Base-by-base conservation (phyloP, 2,113 vertebrate species). In the Phainopepla nitens region DNA sequence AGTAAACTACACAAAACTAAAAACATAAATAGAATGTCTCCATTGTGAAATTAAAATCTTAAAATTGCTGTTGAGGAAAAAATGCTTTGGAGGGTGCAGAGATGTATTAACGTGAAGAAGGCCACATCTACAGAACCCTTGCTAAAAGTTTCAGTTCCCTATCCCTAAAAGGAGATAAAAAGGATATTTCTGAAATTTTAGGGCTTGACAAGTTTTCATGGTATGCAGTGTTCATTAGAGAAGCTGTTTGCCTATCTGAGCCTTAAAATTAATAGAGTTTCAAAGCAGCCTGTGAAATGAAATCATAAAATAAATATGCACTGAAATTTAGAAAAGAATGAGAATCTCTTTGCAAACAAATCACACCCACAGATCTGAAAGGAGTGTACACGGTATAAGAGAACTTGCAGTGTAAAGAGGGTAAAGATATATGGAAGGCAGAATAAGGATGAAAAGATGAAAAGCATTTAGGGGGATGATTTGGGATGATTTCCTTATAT, bases 1-100 rank as follows among this genome's bases (percentile, higher is more conserved):
- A 94, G 36, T 68, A 93, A 95, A 94, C 47, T 28, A 69, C 39
- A 79, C 19, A 82, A 91, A 90, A 77, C 47, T 35, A 49, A 96
- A 79, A 90, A 70, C 19, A 68, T 76, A 84, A 96, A 73, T 29
- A 80, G 47, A 93, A 88, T 72, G 44, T n/a, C 33, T 82, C 68
- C n/a, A 53, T 11, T 58, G n/a, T 81, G 56, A 93, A 95, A 92
- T 91, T 10, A 79, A 90, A 69, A 86, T 36, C 39, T 82, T 61
- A 36, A 73, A 78, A 68, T 68, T 79, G 15, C 15, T 84, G 54
- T 31, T 85, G 66, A 85, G 50, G 24, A 77, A 88, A 73, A 10
- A 82, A 66, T n/a, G n/a, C 20, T 76, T 87, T 64, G 21, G 54
- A 92, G 80, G 19, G 47, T 45, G 36, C 2, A 61, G 47, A 72